phyloP scores from a whole-genome alignment of 1,140 invertebrate species.

The Grapholita molesta region DNA sequence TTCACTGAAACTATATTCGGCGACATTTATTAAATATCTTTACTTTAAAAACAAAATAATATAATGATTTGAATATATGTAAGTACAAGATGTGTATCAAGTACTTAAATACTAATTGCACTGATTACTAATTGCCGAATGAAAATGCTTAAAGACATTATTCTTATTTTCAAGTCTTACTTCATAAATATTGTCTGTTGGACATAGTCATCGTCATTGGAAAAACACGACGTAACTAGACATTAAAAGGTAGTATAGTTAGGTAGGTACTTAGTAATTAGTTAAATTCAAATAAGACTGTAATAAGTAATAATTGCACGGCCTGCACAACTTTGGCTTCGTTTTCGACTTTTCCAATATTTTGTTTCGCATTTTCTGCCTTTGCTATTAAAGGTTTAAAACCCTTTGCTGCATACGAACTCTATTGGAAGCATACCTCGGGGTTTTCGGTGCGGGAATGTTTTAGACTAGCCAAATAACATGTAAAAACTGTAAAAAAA shows the following conservation, averaged over 20 bases:
- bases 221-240: background rate
- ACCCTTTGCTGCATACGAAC: too few species aligned
- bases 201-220: background rate
- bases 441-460: too few species aligned
- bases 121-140: background rate
- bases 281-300: background rate
- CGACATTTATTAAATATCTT: too few species aligned
- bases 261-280: background rate
- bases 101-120: background rate
- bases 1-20: too few species aligned
- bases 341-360: background rate
- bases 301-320: background rate
- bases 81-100: too few species aligned
- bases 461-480: too few species aligned
- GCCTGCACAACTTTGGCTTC: background rate
- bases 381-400: background rate
- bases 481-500: too few species aligned
- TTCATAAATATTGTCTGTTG: background rate
- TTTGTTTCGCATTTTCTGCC: background rate
- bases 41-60: too few species aligned
- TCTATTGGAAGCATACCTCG: too few species aligned
- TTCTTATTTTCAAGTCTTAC: background rate
- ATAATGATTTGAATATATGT: too few species aligned
- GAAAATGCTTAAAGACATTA: background rate
- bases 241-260: background rate